Base-by-base conservation (phyloP, 2,797 vertebrate genomes). In the Anomalospiza imberbis region DNA sequence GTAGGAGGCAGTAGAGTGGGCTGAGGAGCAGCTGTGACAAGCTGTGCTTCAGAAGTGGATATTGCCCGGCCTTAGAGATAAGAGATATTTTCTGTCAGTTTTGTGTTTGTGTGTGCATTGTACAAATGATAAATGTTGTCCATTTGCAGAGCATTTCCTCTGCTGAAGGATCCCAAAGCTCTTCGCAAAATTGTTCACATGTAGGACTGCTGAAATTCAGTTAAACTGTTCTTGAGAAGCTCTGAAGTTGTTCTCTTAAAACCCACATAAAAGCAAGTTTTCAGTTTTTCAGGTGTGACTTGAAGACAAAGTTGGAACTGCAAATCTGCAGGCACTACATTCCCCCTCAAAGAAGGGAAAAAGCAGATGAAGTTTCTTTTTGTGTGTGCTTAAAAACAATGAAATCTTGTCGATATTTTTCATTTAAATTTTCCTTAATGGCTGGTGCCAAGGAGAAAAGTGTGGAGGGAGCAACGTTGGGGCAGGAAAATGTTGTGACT, bases 331-430 rank as follows among this genome's bases (percentile, higher is more conserved):
- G 61, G 60, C 72, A 50, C 47, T 79, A 68, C 21, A 32, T 89
- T 83, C 17, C 36, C 26, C 85, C 89, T 88, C 80, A 85, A 91
- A 86, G 45, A 70, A 73, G 13, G 72, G 32, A 7, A 87, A 95
- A 94, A 93, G 57, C 74, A 95, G 71, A 79, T 58, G 71, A 90
- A 84, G 60, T 54, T 82, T 34, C 48, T 92, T 94, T 95, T 93
- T 91, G 31, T 68, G 32, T 94, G 93, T 13, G 18, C 93, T 96
- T 97, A 96, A 96, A 97, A 97, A 91, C 96, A 96, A 85, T 65
- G 78, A 95, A 96, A 95, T 96, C 94, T 96, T 96, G 95, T 96
- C 87, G 36, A 93, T 96, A 96, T 88, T 94, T 91, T 97, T 97
- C 94, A 97, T 97, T 97, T 97, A 95, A 97, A 97, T 97, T 97